phyloP scores from a whole-genome alignment of 2,888 invertebrate genomes.

The Papilio elwesi region DNA sequence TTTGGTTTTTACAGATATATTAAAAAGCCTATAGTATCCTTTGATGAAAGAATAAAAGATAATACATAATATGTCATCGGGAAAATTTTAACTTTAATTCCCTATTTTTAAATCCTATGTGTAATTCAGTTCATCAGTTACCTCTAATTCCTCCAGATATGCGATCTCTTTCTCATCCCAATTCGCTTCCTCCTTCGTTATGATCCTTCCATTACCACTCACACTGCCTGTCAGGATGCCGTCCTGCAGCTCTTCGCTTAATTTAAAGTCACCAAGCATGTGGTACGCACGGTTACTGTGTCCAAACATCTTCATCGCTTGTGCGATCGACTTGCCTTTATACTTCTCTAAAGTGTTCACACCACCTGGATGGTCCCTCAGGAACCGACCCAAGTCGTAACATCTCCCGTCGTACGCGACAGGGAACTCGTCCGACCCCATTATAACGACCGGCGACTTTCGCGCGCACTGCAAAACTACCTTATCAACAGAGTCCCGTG shows the following conservation, averaged over 20 bases:
- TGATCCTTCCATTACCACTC: conserved; percentile 71
- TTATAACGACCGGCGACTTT: conserved; percentile 47
- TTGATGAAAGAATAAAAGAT: too few species aligned
- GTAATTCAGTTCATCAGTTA: conserved; percentile 48
- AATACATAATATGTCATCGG: too few species aligned
- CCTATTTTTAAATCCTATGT: too few species aligned
- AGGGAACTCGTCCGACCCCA: conserved; percentile 59
- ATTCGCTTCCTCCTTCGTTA: conserved; percentile 64
- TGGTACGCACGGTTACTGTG: conserved; percentile 87
- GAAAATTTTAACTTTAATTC: too few species aligned
- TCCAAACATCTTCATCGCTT: conserved; percentile 81
- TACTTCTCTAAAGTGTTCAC: conserved; percentile 85
- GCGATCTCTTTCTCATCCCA: conserved; percentile 64
- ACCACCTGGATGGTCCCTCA: conserved; percentile 90
- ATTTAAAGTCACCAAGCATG: conserved; percentile 85
- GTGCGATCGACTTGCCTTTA: conserved; percentile 79
- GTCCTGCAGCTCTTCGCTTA: conserved; percentile 77
- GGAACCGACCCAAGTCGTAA: conserved; percentile 87
- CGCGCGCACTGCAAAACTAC: conserved; percentile 34
- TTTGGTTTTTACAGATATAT: too few species aligned
- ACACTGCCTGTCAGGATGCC: conserved; percentile 67
- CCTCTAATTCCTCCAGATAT: conserved; percentile 75
- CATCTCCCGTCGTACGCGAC: conserved; percentile 73
- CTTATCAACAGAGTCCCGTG: conserved; percentile 45
- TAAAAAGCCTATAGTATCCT: too few species aligned